A percentile compares a stretch with the other conserved stretches of the same genome.
These are phyloP conservation scores for Drosophila mojavensis DNA, from an alignment of 1,140 invertebrate genomes.

Conservation along the genomic window DNA sequence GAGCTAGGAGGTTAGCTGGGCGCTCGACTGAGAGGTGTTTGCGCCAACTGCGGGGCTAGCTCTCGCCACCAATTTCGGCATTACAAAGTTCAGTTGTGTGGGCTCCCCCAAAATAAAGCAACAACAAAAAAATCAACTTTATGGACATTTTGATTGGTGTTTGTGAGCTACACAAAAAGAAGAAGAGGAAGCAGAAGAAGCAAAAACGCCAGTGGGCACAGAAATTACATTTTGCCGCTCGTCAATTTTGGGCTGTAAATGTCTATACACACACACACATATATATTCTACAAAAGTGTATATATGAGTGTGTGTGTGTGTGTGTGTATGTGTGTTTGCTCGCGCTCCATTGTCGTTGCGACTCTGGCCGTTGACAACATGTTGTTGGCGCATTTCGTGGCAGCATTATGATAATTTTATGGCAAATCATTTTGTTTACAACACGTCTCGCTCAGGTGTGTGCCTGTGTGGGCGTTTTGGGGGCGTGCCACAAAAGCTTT, in stretches of 20 bases:
- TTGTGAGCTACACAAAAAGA: slow-evolving; percentile 27
- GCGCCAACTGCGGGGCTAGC: neutral
- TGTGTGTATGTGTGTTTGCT: slow-evolving; percentile 2
- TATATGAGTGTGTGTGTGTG: no score
- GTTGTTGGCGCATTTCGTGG: slow-evolving; percentile 77
- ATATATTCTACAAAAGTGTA: no score
- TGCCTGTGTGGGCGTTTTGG: slow-evolving; percentile 17
- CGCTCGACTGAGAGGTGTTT: neutral
- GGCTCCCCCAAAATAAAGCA: slow-evolving; percentile 25
- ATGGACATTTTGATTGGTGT: slow-evolving; percentile 75
- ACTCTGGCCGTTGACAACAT: slow-evolving; percentile 70
- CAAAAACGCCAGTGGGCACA: slow-evolving; percentile 55
- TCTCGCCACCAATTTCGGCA: slow-evolving; percentile 3
- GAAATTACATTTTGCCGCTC: slow-evolving; percentile 48
- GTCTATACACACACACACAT: neutral
- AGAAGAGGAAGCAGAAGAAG: neutral
- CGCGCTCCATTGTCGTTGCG: slow-evolving; percentile 18
- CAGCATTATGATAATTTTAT: slow-evolving; percentile 82
- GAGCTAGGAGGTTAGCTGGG: no score
- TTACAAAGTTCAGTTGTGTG: slow-evolving; percentile 64
- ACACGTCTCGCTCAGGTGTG: slow-evolving; percentile 52
- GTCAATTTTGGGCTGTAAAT: slow-evolving; percentile 46
- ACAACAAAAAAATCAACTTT: slow-evolving; percentile 34
- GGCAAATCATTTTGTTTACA: slow-evolving; percentile 82
- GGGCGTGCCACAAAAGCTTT: slow-evolving; percentile 55